Percentiles rank a stretch among this genome's conserved stretches.
phyloP scores from a whole-genome alignment of 2,888 invertebrate genomes.

The Macaria liturata region DNA sequence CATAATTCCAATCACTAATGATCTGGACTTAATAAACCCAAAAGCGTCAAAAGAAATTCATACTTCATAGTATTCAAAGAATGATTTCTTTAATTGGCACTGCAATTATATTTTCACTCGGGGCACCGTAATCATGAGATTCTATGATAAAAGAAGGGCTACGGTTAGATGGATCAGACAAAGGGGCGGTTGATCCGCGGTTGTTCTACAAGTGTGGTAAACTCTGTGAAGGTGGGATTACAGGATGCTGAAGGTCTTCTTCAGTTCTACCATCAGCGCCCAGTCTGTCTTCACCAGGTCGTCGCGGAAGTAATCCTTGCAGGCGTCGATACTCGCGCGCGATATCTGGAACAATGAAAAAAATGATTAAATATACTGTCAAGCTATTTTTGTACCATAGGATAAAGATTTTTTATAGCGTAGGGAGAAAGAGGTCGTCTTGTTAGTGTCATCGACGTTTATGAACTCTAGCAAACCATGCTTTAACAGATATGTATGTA shows the following conservation, averaged over 20 bases:
- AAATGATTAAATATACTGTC: slow-evolving; percentile 1
- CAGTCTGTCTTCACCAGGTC: slow-evolving; percentile 98
- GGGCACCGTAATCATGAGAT: slow-evolving; percentile 48
- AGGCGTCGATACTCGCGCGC: slow-evolving; percentile 98
- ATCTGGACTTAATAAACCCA: no score
- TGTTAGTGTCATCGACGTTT: no score
- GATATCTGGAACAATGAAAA: slow-evolving; percentile 89
- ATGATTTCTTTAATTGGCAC: no score
- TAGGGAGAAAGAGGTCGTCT: no score
- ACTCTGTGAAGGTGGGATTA: slow-evolving; percentile 73
- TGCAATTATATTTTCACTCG: no score
- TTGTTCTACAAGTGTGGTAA: slow-evolving; percentile 35
- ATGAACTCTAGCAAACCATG: no score
- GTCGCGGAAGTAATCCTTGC: slow-evolving; percentile 99
- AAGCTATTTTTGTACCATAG: no score
- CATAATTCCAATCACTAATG: no score
- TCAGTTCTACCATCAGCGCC: slow-evolving; percentile 99
- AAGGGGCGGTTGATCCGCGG: slow-evolving; percentile 40
- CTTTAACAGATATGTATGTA: no score
- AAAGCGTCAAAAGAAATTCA: no score
- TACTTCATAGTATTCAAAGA: no score
- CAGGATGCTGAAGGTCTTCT: slow-evolving; percentile 97
- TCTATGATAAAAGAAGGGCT: slow-evolving; percentile 52
- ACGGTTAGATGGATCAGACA: slow-evolving; percentile 72
- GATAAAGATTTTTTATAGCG: no score